phyloP scores from a whole-genome alignment of 1,140 invertebrate genomes.

The Drosophila orena region DNA sequence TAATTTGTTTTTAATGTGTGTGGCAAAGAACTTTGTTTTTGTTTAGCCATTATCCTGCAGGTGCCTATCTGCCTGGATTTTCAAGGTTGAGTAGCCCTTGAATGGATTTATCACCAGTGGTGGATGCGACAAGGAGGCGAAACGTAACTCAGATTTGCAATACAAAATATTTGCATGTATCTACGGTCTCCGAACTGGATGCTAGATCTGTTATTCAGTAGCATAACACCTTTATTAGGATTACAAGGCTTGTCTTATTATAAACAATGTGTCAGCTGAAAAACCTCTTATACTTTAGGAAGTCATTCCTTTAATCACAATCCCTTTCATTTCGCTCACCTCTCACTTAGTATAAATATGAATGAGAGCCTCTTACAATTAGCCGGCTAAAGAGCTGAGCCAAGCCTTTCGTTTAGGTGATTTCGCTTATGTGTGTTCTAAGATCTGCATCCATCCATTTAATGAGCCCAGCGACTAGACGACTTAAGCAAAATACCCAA shows the following conservation, averaged over 20 bases:
- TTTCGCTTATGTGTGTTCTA: slow-evolving; percentile 18
- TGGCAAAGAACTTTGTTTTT: slow-evolving; percentile 11
- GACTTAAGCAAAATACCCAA: slow-evolving; percentile 23
- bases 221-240: too few species aligned
- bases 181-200: too few species aligned
- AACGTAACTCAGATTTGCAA: slow-evolving; percentile 7
- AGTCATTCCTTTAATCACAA: background rate
- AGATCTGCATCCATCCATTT: slow-evolving; percentile 19
- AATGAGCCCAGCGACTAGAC: slow-evolving; percentile 54
- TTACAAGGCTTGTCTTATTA: background rate
- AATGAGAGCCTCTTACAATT: background rate
- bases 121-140: slow-evolving; percentile 1
- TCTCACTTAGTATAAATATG: background rate
- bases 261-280: background rate
- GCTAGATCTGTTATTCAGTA: too few species aligned
- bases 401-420: slow-evolving; percentile 14
- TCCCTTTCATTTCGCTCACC: background rate
- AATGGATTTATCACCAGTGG: slow-evolving; percentile 14
- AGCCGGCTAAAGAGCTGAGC: slow-evolving; percentile 12
- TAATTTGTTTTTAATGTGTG: slow-evolving; percentile 54
- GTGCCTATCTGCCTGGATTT: slow-evolving; percentile 19
- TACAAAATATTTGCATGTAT: background rate
- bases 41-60: background rate
- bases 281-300: background rate
- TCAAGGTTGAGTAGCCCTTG: slow-evolving; percentile 11